Percentiles rank a stretch among this genome's conserved stretches.
phyloP scores from a whole-genome alignment of 1,140 invertebrate species.

The Triops longicaudatus region DNA sequence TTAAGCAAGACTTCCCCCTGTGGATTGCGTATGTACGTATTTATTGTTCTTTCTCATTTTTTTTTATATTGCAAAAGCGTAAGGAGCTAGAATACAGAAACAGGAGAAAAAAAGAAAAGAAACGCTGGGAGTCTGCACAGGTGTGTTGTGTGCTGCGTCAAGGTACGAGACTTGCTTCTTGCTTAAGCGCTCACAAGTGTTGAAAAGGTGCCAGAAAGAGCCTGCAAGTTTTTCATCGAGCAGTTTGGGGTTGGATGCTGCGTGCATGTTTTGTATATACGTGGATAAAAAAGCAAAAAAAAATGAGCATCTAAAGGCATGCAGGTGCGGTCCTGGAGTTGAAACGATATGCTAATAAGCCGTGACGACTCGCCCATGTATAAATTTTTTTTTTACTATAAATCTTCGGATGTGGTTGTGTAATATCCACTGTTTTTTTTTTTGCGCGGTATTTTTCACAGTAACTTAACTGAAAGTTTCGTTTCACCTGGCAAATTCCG shows the following conservation, averaged over 20 bases:
- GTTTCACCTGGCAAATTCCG: too few species aligned
- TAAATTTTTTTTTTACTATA: neutral
- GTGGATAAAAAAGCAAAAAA: neutral
- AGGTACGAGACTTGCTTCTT: neutral
- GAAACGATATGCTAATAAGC: constrained; percentile 15
- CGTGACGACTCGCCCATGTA: constrained; percentile 3
- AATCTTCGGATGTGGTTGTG: neutral
- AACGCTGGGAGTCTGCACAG: neutral
- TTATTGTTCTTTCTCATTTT: neutral
- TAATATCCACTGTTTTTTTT: too few species aligned
- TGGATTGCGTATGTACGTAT: neutral
- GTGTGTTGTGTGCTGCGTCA: constrained; percentile 6
- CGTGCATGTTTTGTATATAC: neutral
- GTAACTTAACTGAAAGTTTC: too few species aligned
- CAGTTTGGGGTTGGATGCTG: too few species aligned
- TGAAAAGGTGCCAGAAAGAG: neutral
- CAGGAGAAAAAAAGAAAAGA: neutral
- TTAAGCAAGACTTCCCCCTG: constrained; percentile 2
- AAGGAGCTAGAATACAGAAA: neutral
- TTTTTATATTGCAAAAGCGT: neutral
- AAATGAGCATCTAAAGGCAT: neutral
- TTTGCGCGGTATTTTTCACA: too few species aligned
- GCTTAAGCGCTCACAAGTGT: neutral
- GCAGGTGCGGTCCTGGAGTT: neutral
- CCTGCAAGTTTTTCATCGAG: neutral